Evolutionary conservation across 2,888 invertebrate species (phyloP).

Genomic region (Drosophila picticornis): DNA sequence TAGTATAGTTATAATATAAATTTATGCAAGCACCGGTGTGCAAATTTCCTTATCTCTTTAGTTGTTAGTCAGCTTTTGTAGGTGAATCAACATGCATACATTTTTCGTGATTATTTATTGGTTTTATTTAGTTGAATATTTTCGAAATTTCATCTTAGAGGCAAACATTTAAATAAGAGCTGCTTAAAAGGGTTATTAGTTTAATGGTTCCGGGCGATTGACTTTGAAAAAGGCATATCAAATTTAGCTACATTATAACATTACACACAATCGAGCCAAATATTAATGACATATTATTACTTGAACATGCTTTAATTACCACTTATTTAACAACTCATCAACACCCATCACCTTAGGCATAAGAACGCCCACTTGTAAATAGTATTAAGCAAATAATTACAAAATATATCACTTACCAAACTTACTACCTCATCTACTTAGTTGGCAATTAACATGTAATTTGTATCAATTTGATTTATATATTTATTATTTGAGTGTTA

Average conservation of each 20-base stretch:
- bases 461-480: too few relatives aligned
- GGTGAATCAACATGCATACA: not conserved
- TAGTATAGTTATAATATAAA: conserved; percentile 10
- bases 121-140: not conserved
- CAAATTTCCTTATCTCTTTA: conserved; percentile 7
- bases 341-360: not conserved
- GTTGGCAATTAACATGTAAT: not conserved
- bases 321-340: not conserved
- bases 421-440: not conserved
- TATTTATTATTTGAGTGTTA: not conserved
- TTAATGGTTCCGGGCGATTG: not conserved
- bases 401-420: not conserved
- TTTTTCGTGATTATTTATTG: not conserved
- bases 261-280: not conserved
- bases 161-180: not conserved
- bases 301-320: not conserved
- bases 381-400: not conserved
- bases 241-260: not conserved
- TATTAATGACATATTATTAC: not conserved
- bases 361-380: not conserved
- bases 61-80: not conserved
- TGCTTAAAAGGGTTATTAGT: not conserved
- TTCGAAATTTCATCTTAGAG: not conserved
- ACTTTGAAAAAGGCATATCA: not conserved
- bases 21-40: not conserved